phyloP scores from a whole-genome alignment of 2,888 invertebrate species.

The Thymelicus acteon region DNA sequence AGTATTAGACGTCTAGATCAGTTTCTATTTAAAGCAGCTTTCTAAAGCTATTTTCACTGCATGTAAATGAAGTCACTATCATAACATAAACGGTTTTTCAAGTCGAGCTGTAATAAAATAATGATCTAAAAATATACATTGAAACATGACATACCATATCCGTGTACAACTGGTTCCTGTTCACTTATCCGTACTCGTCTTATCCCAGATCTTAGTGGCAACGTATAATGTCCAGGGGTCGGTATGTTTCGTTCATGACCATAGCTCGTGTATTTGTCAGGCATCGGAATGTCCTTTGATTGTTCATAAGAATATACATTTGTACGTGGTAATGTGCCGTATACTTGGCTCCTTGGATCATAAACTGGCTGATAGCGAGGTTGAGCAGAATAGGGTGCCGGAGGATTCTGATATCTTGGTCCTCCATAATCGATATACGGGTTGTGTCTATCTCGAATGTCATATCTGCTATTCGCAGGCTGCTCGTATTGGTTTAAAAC shows the following conservation, averaged over 20 bases:
- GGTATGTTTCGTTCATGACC: constrained; percentile 52
- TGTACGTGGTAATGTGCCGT: constrained; percentile 66
- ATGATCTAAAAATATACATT: constrained; percentile 31
- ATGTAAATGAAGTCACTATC: constrained; percentile 38
- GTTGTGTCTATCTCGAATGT: constrained; percentile 52
- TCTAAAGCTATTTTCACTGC: constrained; percentile 69
- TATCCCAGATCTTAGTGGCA: constrained; percentile 65
- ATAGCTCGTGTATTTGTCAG: constrained; percentile 43
- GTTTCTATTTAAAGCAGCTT: constrained; percentile 77
- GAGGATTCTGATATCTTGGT: constrained; percentile 53
- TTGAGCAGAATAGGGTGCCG: constrained; percentile 49
- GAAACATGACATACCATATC: constrained; percentile 70
- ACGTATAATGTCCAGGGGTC: constrained; percentile 61
- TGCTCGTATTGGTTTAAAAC: constrained; percentile 68
- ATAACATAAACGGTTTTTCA: constrained; percentile 5
- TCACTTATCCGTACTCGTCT: constrained; percentile 78
- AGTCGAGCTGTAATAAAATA: constrained; percentile 2
- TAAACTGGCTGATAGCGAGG: constrained; percentile 58
- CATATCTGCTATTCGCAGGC: constrained; percentile 52
- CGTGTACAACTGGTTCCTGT: constrained; percentile 68
- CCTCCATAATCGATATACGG: constrained; percentile 66
- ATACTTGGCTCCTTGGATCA: constrained; percentile 57
- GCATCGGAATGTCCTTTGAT: constrained; percentile 16
- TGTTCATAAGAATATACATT: constrained; percentile 32
- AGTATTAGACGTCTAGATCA: constrained; percentile 68